These are phyloP conservation scores for Diplosoma virens DNA, from an alignment of 23 tunicate genomes.

Conservation along the genomic window DNA sequence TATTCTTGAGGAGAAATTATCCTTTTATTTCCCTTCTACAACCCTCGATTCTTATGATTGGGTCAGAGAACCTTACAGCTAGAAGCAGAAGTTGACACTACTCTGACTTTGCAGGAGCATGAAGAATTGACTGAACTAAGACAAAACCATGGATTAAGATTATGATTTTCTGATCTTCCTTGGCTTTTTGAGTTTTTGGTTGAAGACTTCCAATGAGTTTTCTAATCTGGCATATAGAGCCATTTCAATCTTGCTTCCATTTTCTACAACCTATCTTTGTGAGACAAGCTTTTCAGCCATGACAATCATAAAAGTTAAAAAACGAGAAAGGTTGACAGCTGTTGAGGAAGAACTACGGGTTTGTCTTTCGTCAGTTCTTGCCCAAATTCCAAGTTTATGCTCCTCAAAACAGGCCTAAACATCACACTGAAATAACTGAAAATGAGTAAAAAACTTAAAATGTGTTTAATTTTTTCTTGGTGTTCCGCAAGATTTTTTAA, in stretches of 20 bases:
- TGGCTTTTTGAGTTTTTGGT: constrained; percentile 3
- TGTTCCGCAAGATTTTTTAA: too few relatives aligned
- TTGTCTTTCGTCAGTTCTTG: background rate
- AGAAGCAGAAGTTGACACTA: background rate
- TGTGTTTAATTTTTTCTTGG: background rate
- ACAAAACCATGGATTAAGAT: too few relatives aligned
- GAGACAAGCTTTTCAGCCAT: constrained; percentile 31
- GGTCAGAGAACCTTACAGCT: too few relatives aligned
- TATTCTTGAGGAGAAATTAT: too few relatives aligned
- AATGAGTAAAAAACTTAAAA: background rate
- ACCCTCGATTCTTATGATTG: background rate
- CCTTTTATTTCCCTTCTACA: constrained; percentile 4
- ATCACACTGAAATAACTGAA: constrained; percentile 29
- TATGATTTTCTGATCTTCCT: constrained; percentile 26
- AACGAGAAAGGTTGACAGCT: constrained; percentile 14
- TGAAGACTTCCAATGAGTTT: constrained; percentile 26
- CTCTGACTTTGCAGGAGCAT: constrained; percentile 13
- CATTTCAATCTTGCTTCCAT: constrained; percentile 30
- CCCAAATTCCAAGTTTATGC: constrained; percentile 20
- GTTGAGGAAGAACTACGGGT: constrained; percentile 1
- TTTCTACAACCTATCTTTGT: constrained; percentile 42
- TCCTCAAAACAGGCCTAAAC: constrained; percentile 25
- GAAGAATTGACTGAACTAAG: constrained; percentile 17
- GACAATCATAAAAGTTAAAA: constrained; percentile 13
- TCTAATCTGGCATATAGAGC: constrained; percentile 31